A percentile compares a stretch with the other conserved stretches of the same genome.
Conservation (phyloP, 2,888 invertebrate species). For the Pachliopta kotzebuea region DNA sequence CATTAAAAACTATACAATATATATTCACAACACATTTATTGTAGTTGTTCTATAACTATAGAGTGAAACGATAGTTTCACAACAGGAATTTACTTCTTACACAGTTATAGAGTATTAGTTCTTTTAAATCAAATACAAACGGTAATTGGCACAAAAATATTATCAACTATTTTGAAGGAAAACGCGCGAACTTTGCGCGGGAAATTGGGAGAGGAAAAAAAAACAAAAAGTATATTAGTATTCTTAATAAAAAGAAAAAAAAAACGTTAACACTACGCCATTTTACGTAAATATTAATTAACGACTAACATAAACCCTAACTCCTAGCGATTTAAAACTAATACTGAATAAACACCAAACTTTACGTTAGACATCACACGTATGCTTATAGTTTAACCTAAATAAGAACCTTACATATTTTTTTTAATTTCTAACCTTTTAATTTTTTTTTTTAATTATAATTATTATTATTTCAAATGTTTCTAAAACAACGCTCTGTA, state of each 20-base stretch:
- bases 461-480: too few species aligned
- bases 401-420: slow-evolving; percentile 41
- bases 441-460: slow-evolving; percentile 44
- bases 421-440: slow-evolving; percentile 39
- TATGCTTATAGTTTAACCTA: slow-evolving; percentile 36
- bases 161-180: slow-evolving; percentile 45
- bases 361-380: slow-evolving; percentile 59
- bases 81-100: slow-evolving; percentile 32
- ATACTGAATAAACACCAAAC: slow-evolving; percentile 65
- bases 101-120: background rate
- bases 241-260: slow-evolving; percentile 52
- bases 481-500: slow-evolving; percentile 61
- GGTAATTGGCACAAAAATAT: slow-evolving; percentile 52
- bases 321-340: slow-evolving; percentile 72
- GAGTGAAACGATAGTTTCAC: slow-evolving; percentile 16
- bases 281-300: slow-evolving; percentile 71
- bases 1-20: slow-evolving; percentile 15
- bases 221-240: slow-evolving; percentile 55
- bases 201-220: slow-evolving; percentile 43
- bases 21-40: slow-evolving; percentile 55
- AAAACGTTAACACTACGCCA: slow-evolving; percentile 44
- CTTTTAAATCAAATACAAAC: background rate
- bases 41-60: slow-evolving; percentile 31
- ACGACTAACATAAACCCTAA: slow-evolving; percentile 74
- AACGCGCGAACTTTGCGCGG: slow-evolving; percentile 43